Evolutionary conservation across 2,113 vertebrate genomes (phyloP), one percentile per base, ranked within the genome.

Genomic region (Sorex araneus): DNA sequence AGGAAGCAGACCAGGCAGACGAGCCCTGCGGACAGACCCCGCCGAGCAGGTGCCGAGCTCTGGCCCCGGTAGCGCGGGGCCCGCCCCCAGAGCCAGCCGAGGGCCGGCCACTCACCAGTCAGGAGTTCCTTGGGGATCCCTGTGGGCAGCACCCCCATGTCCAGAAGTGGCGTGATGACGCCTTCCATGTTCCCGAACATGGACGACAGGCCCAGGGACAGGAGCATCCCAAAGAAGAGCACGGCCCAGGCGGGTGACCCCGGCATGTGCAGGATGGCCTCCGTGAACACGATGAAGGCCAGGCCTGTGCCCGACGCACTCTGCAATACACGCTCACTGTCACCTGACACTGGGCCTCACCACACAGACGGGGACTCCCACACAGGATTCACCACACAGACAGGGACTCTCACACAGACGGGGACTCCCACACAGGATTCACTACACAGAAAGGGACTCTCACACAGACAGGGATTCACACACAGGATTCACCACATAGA

Each of bases 141-240:
- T 75, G 93, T 91, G n/a, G 98, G 97, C 88, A 98, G 1, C 86
- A 98, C 2, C 15, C 69, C 96, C 83, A 99, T 93, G 63, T 99
- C 99, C 7, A 96, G 94, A 32, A 99, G 95, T 0, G 99, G 98
- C 0, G 98, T 98, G 73, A 99, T 97, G 89, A 99, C 93, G 0
- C 98, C 97, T n/a, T 99, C 99, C 12, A 99, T 93, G 89, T 98
- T 98, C 64, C 99, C 99, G 70, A 99, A 99, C 99, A 99, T 99
- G 4, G 99, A 99, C 30, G 99, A 99, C 64, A 99, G 97, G 13
- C 99, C 99, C 97, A 99, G 97, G 90, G 97, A 97, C 96, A 99
- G 99, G 40, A 99, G 96, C 99, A 99, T 99, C 67, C 98, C 1
- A 30, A 99, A 99, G 96, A 99, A 99, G n/a, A 99, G 96, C 70